These are phyloP conservation scores for Uloborus plumipes DNA, from an alignment of 2,888 invertebrate species.

Conservation along the genomic window DNA sequence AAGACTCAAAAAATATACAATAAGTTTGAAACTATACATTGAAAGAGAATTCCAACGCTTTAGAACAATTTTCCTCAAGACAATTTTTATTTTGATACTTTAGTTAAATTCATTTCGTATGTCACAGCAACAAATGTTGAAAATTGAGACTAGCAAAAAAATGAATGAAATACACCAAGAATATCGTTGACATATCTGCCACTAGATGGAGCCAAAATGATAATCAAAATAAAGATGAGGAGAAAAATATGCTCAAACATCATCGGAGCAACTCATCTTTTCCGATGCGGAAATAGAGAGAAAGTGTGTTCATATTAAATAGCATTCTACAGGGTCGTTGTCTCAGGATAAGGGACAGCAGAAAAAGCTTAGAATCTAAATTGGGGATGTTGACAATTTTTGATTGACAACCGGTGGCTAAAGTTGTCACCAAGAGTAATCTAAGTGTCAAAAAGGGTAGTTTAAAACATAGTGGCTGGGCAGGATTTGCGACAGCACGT, in stretches of 20 bases:
- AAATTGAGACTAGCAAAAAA: too few species aligned
- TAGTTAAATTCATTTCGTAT: too few species aligned
- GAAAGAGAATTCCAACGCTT: too few species aligned
- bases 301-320: neutral
- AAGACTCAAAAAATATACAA: too few species aligned
- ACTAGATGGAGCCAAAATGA: neutral
- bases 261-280: neutral
- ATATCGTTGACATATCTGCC: neutral
- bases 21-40: too few species aligned
- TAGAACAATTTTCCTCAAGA: too few species aligned
- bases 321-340: constrained; percentile 5
- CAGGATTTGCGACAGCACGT: constrained; percentile 7
- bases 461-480: constrained; percentile 9
- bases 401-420: constrained; percentile 16
- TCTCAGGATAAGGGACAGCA: constrained; percentile 1
- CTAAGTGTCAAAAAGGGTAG: constrained; percentile 5
- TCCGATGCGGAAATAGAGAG: neutral
- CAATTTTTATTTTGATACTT: too few species aligned
- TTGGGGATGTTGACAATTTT: constrained; percentile 14
- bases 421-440: constrained; percentile 8
- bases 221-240: too few species aligned
- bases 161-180: too few species aligned
- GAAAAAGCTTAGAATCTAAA: constrained; percentile 4
- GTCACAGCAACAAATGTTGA: too few species aligned
- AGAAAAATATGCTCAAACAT: too few species aligned